A percentile compares a stretch with the other conserved stretches of the same genome.
Evolutionary conservation across 2,888 invertebrate genomes (phyloP).

Genomic region (Argynnis bischoffii): DNA sequence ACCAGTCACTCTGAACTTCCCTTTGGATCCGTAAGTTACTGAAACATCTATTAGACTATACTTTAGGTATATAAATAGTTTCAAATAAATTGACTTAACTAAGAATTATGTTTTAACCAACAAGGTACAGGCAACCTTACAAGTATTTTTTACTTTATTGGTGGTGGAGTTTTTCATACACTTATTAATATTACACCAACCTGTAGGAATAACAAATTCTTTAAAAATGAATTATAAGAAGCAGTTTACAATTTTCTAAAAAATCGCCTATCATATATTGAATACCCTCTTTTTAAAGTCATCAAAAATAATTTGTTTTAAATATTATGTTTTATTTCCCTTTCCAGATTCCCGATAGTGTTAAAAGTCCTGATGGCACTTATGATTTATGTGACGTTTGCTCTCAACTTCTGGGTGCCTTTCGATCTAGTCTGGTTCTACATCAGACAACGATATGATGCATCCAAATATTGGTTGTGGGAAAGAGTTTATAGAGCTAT

Average conservation of each 20-base stretch:
- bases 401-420: slow-evolving; percentile 57
- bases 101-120: no score
- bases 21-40: slow-evolving; percentile 40
- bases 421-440: slow-evolving; percentile 59
- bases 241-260: no score
- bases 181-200: no score
- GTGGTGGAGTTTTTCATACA: neutral
- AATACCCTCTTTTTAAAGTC: no score
- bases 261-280: no score
- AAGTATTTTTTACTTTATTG: neutral
- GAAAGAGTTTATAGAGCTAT: slow-evolving; percentile 54
- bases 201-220: no score
- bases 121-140: no score
- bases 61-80: no score
- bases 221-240: no score
- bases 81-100: no score
- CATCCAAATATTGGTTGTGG: slow-evolving; percentile 52
- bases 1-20: slow-evolving; percentile 60
- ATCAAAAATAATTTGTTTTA: no score
- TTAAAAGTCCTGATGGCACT: slow-evolving; percentile 53
- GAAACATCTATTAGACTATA: neutral
- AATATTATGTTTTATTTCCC: no score
- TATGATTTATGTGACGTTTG: slow-evolving; percentile 53
- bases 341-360: slow-evolving; percentile 51
- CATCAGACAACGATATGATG: slow-evolving; percentile 44